phyloP scores from a whole-genome alignment of 2,888 invertebrate species.

The Drymonia ruficornis region DNA sequence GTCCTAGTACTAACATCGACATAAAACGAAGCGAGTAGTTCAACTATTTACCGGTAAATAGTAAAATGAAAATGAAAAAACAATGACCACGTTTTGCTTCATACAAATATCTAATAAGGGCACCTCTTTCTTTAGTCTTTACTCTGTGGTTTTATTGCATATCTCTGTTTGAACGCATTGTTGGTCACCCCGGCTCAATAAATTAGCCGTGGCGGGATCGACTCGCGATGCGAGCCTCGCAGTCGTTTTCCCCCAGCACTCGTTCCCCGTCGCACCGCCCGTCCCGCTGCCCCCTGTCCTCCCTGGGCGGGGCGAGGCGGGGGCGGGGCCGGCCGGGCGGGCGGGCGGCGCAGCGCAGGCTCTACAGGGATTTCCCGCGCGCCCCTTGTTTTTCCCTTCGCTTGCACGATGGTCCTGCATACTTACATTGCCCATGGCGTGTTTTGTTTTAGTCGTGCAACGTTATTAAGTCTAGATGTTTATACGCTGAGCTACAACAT shows the following conservation, averaged over 20 bases:
- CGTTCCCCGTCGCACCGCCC: too few relatives aligned
- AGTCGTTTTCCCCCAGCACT: neutral
- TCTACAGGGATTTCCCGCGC: slow-evolving; percentile 4
- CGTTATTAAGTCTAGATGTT: slow-evolving; percentile 28
- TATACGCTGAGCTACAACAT: neutral
- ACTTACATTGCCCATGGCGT: too few relatives aligned
- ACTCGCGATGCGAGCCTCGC: slow-evolving; percentile 7
- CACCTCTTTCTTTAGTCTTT: too few relatives aligned
- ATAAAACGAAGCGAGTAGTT: too few relatives aligned
- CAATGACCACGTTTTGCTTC: too few relatives aligned
- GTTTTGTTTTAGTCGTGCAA: slow-evolving; percentile 34
- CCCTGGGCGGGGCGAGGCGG: slow-evolving; percentile 33
- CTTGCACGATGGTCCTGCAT: slow-evolving; percentile 23
- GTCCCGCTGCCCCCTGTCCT: neutral
- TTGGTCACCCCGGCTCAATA: slow-evolving; percentile 14
- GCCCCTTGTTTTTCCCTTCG: slow-evolving; percentile 32
- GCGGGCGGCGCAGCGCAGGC: slow-evolving; percentile 11
- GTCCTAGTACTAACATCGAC: too few relatives aligned
- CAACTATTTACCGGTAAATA: too few relatives aligned
- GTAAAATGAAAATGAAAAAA: too few relatives aligned
- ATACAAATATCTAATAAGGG: too few relatives aligned
- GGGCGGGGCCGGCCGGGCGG: slow-evolving; percentile 22
- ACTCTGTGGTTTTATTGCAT: neutral
- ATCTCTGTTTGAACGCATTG: neutral
- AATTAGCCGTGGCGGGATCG: slow-evolving; percentile 15